Base-by-base conservation (phyloP, 1,140 invertebrate genomes). In the Drosophila varians region DNA sequence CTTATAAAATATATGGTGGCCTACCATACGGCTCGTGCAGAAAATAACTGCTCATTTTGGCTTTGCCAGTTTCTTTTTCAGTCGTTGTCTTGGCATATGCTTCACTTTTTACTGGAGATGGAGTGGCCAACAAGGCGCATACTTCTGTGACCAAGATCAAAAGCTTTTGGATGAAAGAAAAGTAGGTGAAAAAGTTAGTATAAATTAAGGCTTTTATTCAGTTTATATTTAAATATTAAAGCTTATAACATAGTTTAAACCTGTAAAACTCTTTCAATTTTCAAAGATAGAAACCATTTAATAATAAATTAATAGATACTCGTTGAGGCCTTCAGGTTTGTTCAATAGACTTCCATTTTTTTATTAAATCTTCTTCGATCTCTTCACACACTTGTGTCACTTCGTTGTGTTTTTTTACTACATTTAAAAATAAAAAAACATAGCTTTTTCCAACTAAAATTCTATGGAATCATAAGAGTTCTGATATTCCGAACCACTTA, bases 21-120 rank as follows among this genome's bases (percentile, higher is more conserved):
- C 47, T 88, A 90, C 89, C 89, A 18, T 89, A 89, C 1, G 79
- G 82, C 47, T 91, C 65, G 25, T 75, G 83, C 18, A 65, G 49
- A 69, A 87, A 88, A 69, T 91, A 91, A 21, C 82, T 82, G 52
- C 55, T 83, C 8, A 62, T 48, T 51, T 64, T 77, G 52, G 48
- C 70, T 16, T 48, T 66, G 11, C 8, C 60, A 9, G 28, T 48
- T 12, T 38, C 42, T 74, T 57, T 45, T 48, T 2, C 19, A 45
- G 5, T 43, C 19, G n/a, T n/a, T 26, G 83, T 52, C 46, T 54
- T 48, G 1, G 47, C 11, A 65, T 76, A 71, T 61, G 52, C 74
- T 48, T 64, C 62, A 52, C 28, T 74, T 46, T 46, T 58, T 36
- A 12, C 19, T 11, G 45, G 18, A 42, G 70, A 18, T 23, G 66